Conservation (phyloP, 2,113 vertebrate genomes). For the Ictidomys tridecemlineatus region DNA sequence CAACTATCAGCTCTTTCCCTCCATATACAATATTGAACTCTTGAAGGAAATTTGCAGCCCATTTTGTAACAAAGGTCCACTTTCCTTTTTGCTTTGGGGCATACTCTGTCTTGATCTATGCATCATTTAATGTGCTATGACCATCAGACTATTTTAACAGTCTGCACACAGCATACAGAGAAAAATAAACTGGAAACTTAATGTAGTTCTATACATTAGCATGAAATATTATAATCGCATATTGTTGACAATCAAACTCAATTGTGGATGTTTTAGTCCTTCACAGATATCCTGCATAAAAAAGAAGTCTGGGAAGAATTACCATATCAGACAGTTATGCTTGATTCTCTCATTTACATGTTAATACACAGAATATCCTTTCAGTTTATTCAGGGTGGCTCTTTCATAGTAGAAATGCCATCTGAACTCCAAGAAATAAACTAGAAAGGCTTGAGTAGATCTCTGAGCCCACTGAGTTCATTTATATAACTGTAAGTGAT, state of each 20-base stretch:
- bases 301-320: not conserved
- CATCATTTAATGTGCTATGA: not conserved
- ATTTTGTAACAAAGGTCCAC: not conserved
- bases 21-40: not conserved
- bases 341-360: constrained; percentile 56
- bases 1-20: not conserved
- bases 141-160: not conserved
- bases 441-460: not conserved
- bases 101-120: not conserved
- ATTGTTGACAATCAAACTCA: not conserved
- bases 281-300: not conserved
- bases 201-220: not conserved
- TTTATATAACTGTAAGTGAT: constrained; percentile 37
- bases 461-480: not conserved
- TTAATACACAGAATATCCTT: constrained; percentile 51
- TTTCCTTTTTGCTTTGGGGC: not conserved
- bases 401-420: constrained; percentile 61
- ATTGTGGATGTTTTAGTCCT: not conserved
- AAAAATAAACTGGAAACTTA: not conserved
- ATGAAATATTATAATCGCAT: not conserved
- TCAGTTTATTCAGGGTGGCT: constrained; percentile 39
- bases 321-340: constrained; percentile 19
- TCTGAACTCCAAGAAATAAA: constrained; percentile 60
- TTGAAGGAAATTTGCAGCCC: not conserved
- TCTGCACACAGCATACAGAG: not conserved